Conservation (phyloP, 2,113 vertebrate species). For the Trinectes maculatus region DNA sequence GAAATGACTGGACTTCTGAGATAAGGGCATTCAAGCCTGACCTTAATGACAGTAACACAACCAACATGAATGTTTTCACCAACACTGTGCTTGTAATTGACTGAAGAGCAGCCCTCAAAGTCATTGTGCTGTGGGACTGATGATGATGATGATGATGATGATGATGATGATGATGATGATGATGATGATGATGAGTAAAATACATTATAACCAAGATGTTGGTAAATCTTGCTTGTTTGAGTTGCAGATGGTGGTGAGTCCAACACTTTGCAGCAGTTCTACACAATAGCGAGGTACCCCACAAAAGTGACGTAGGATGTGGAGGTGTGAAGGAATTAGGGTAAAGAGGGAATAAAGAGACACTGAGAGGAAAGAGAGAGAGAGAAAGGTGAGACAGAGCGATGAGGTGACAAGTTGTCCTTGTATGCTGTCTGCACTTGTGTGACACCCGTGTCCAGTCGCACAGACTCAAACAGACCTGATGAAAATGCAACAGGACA, state of each 20-base stretch:
- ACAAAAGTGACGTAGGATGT: background rate
- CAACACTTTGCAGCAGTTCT: background rate
- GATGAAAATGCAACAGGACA: constrained; percentile 59
- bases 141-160: too few relatives aligned
- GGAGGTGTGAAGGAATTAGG: background rate
- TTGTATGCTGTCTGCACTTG: constrained; percentile 43
- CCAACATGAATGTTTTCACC: constrained; percentile 6
- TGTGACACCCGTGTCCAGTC: constrained; percentile 35
- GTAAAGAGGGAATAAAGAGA: background rate
- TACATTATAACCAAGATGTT: too few relatives aligned
- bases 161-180: too few relatives aligned
- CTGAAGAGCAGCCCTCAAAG: background rate
- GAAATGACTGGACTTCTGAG: constrained; percentile 30
- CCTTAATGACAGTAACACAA: constrained; percentile 1
- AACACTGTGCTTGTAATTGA: constrained; percentile 3
- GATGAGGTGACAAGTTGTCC: constrained; percentile 57
- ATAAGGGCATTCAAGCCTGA: constrained; percentile 27
- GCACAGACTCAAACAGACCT: constrained; percentile 46
- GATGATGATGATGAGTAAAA: too few relatives aligned
- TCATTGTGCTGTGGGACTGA: background rate
- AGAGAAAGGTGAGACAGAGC: constrained; percentile 17
- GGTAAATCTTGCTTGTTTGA: too few relatives aligned
- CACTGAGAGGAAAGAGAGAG: background rate
- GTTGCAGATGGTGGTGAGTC: background rate
- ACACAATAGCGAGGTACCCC: background rate